A percentile compares a stretch with the other conserved stretches of the same genome.
These are phyloP conservation scores for Parnassius apollo DNA, from an alignment of 2,888 invertebrate species.

Conservation along the genomic window DNA sequence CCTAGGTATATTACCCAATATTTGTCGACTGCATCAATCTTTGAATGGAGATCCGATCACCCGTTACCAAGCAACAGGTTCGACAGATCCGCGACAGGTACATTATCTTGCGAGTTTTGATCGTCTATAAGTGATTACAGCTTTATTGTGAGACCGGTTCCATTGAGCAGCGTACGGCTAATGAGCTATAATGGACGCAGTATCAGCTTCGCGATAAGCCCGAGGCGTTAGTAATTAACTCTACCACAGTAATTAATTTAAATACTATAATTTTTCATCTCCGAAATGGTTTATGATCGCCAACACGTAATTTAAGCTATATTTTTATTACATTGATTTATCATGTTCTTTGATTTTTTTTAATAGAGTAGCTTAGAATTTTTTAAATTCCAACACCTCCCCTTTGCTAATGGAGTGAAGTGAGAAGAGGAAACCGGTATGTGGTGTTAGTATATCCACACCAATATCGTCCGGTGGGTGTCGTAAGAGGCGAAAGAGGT, in stretches of 20 bases:
- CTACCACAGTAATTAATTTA: slow-evolving; percentile 21
- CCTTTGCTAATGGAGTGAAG: no score
- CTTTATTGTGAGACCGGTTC: slow-evolving; percentile 7
- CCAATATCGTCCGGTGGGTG: no score
- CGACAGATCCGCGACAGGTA: neutral
- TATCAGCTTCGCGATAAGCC: slow-evolving; percentile 10
- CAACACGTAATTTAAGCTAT: neutral
- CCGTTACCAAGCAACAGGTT: neutral
- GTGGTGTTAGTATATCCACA: no score
- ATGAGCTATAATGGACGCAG: slow-evolving; percentile 16
- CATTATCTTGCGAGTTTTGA: neutral
- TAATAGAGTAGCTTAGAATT: no score
- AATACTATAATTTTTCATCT: slow-evolving; percentile 15
- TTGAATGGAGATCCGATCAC: neutral
- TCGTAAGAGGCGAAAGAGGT: no score
- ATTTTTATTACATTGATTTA: neutral
- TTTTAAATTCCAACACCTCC: no score
- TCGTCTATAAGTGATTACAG: slow-evolving; percentile 9
- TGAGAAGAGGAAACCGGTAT: no score
- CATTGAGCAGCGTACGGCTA: slow-evolving; percentile 11
- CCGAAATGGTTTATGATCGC: slow-evolving; percentile 12
- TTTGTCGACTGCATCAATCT: neutral
- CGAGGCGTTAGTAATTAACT: slow-evolving; percentile 18
- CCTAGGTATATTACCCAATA: neutral
- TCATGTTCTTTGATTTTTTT: no score